Conservation (phyloP, 2,113 vertebrate genomes). For the Tragelaphus strepsiceros region DNA sequence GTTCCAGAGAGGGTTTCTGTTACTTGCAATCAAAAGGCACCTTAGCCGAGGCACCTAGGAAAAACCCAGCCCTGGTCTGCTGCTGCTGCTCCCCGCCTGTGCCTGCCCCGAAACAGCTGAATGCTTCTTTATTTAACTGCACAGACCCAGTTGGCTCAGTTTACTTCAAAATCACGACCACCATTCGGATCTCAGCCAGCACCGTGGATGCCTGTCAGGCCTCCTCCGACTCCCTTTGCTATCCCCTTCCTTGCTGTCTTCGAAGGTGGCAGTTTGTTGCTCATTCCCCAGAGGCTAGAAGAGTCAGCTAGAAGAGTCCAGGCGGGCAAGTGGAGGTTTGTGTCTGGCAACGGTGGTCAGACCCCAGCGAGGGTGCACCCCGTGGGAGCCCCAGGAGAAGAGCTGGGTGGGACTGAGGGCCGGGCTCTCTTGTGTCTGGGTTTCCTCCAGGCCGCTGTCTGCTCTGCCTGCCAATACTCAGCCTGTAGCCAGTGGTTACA, state of each 20-base stretch:
- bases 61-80: background rate
- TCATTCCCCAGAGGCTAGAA: background rate
- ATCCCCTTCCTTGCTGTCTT: background rate
- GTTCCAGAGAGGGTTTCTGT: slow-evolving; percentile 28
- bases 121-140: background rate
- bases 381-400: background rate
- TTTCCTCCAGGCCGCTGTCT: fast-evolving
- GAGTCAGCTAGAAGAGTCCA: background rate
- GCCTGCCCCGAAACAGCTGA: background rate
- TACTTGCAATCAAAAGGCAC: background rate
- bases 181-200: background rate
- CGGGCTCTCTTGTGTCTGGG: background rate
- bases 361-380: background rate
- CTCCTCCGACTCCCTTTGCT: background rate
- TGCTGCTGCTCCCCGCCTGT: background rate
- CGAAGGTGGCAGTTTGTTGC: background rate
- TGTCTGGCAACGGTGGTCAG: background rate
- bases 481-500: background rate
- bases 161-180: background rate
- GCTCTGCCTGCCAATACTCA: background rate
- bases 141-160: background rate
- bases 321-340: background rate
- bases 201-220: too few relatives aligned
- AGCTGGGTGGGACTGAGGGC: too few relatives aligned
- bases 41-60: background rate